A percentile compares a stretch with the other conserved stretches of the same genome.
These are phyloP conservation scores for Alviniconcha marisindica DNA, from an alignment of 1,140 invertebrate genomes.

Conservation along the genomic window DNA sequence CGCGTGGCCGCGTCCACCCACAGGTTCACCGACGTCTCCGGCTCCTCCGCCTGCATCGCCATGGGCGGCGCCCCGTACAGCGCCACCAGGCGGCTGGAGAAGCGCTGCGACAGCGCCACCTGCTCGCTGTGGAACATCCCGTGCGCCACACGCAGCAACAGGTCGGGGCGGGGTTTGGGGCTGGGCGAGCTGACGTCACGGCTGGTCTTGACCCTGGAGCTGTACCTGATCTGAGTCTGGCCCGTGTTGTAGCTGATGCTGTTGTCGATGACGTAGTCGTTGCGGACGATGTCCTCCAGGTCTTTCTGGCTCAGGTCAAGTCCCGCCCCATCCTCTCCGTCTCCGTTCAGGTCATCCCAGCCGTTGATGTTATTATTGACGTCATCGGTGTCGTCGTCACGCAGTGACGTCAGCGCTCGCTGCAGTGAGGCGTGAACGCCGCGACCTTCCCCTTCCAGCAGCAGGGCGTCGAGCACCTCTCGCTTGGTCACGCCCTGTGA, in stretches of 20 bases:
- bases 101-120: slow-evolving; percentile 24
- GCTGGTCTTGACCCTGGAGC: neutral
- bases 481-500: slow-evolving; percentile 17
- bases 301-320: neutral
- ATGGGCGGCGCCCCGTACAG: slow-evolving; percentile 36
- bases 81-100: slow-evolving; percentile 18
- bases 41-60: slow-evolving; percentile 8
- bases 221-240: slow-evolving; percentile 18
- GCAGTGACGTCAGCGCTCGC: slow-evolving; percentile 5
- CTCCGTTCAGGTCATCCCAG: neutral
- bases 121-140: slow-evolving; percentile 35
- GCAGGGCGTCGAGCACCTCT: neutral
- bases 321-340: neutral
- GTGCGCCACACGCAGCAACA: neutral
- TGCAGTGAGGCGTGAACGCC: slow-evolving; percentile 21
- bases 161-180: neutral
- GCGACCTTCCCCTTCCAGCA: neutral
- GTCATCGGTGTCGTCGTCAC: slow-evolving; percentile 7
- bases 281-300: slow-evolving; percentile 22
- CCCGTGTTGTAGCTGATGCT: slow-evolving; percentile 39
- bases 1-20: slow-evolving; percentile 33
- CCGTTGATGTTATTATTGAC: neutral
- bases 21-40: slow-evolving; percentile 25
- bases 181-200: neutral
- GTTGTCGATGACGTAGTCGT: slow-evolving; percentile 27